Conservation (phyloP, 2,797 vertebrate genomes). For the Ptychadena robeensis region DNA sequence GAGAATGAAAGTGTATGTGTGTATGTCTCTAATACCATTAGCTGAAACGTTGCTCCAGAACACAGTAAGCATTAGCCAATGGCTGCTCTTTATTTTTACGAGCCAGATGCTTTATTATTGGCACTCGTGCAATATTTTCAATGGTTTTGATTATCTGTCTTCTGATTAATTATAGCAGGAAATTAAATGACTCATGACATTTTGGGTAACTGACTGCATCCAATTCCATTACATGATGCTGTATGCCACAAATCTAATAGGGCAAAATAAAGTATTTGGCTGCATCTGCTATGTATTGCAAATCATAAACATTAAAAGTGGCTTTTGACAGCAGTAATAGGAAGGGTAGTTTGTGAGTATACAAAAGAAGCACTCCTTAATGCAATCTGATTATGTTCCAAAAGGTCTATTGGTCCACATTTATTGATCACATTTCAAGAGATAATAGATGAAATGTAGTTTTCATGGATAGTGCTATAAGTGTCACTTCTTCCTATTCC, state of each 20-base stretch:
- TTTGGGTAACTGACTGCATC: slow-evolving; percentile 29
- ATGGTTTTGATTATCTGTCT: slow-evolving; percentile 48
- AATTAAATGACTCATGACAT: slow-evolving; percentile 52
- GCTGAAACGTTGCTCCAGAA: slow-evolving; percentile 17
- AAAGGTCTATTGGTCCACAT: not conserved
- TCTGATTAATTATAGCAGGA: slow-evolving; percentile 48
- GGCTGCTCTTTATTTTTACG: slow-evolving; percentile 36
- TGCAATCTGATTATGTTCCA: not conserved
- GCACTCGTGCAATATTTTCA: slow-evolving; percentile 30
- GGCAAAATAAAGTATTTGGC: not conserved
- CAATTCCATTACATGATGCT: slow-evolving; percentile 15
- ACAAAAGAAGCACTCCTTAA: not conserved
- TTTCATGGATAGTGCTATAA: not conserved
- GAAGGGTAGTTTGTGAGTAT: not conserved
- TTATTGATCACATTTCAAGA: not conserved
- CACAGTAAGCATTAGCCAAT: slow-evolving; percentile 34
- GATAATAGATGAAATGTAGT: not conserved
- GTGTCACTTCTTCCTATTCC: not conserved
- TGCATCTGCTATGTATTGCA: not conserved
- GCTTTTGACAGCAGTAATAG: not conserved
- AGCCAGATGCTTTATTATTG: slow-evolving; percentile 53
- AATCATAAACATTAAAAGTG: not conserved
- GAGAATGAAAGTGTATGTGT: not conserved
- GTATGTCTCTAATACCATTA: slow-evolving; percentile 1
- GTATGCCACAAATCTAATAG: slow-evolving; percentile 18